Evolutionary conservation across 2,797 vertebrate genomes (phyloP), one percentile per base, ranked within the genome.

Genomic region (Acipenser ruthenus): DNA sequence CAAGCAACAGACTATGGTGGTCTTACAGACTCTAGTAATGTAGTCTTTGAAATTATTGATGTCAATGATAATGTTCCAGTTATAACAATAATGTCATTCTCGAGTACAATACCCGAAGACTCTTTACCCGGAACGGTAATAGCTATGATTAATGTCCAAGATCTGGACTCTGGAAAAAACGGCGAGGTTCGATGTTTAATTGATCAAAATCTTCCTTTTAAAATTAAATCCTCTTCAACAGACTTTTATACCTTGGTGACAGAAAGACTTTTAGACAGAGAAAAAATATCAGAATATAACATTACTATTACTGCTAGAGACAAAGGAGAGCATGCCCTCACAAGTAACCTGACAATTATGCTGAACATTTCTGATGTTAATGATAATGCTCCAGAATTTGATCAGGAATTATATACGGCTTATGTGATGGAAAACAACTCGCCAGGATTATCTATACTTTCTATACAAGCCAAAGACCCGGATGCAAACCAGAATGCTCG

Each of bases 21-120:
- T 0, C 10, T 92, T 0, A 86, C 73, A 0, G 80, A 75, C 0
- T 84, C 84, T 0, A 83, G 86, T 11, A 86, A 88, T 71, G 79
- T 93, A 7, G 56, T 81, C n/a, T 78, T 95, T 52, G 81, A 91
- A 0, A 71, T 94, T 0, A 48, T 84, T 2, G 93, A 95, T 49
- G 15, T 85, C 37, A 95, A 94, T 0, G 93, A 95, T 72, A 94
- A 94, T 0, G 58, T 69, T 0, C 92, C 91, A 0, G 77, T 89
- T 9, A 82, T 94, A 1, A 84, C 66, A 0, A 68, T 93, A 0
- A 88, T 89, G 65, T 92, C 92, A 2, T 80, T 89, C 52, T 79
- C 72, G 0, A 84, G 70, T 37, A 75, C 83, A 4, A 74, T 94
- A 0, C 77, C 89, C 1, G 92, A 94, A 65, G 88, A 93, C 1